Evolutionary conservation across 1,140 invertebrate species (phyloP), one percentile per base, ranked within the genome.

Genomic region (Helicoverpa armigera): DNA sequence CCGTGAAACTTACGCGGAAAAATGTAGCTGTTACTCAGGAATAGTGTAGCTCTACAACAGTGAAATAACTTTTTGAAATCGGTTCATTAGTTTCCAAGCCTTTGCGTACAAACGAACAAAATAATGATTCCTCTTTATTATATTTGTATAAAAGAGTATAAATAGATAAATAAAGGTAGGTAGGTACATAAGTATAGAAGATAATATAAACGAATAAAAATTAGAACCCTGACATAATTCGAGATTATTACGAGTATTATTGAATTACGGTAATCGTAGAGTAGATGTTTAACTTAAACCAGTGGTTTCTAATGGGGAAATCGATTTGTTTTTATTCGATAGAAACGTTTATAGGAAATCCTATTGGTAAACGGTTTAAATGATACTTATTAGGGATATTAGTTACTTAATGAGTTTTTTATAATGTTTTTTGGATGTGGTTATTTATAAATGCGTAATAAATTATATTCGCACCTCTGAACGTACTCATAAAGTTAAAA

Each of bases 291-390:
- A 35, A 73, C 29, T 56, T 1, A 12, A 73, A 56, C 31, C 50
- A 67, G 5, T 54, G 31, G 12, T 60, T 63, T 75, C 58, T 50
- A 75, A 75, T 63, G 5, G 16, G 58, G 73, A 75, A 75, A 75
- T 75, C 58, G 73, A 75, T 75, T 74, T 75, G 73, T 75, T 75
- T 75, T 75, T 43, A 61, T n/a, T 51, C 54, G 31, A 75, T 75
- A 48, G 11, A 50, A 60, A 75, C 58, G 43, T 56, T 50, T 18
- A 2, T 43, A 74, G 72, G 72, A 74, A 43, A 60, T 75, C 56
- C 58, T 18, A 2, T 56, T 43, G 13, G 13, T 58, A 35, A 73
- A 18, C 53, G 23, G 14, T 58, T 35, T 58, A 29, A 58, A 9
- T 73, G 31, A 43, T 73, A 43, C 9, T 73, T 43, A 43, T 73